Evolutionary conservation across 35 echinoderm and acorn worm genomes (phyloP).

Genomic region (Hemicentrotus pulcherrimus): DNA sequence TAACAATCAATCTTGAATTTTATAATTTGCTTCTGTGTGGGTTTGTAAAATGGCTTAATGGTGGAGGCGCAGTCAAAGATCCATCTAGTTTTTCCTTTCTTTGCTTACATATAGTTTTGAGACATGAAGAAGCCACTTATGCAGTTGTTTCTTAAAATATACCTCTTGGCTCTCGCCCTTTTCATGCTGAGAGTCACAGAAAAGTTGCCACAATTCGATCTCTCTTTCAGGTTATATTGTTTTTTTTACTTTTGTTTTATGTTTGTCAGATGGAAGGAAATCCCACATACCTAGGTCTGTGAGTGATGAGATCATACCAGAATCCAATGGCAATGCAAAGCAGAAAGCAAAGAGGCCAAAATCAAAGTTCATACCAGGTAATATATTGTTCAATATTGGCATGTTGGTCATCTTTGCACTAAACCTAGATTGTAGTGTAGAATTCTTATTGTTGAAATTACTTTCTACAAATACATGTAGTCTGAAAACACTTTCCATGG

Average conservation of each 20-base stretch:
- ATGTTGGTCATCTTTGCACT: not conserved
- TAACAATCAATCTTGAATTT: too few relatives aligned
- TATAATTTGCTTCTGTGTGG: too few relatives aligned
- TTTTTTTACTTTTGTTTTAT: not conserved
- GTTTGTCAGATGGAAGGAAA: constrained; percentile 56
- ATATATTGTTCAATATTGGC: not conserved
- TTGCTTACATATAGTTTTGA: too few relatives aligned
- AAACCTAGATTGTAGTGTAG: not conserved
- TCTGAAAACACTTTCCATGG: not conserved
- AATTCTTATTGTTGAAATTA: not conserved
- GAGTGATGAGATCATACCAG: constrained; percentile 57
- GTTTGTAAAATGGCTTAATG: too few relatives aligned
- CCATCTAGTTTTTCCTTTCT: too few relatives aligned
- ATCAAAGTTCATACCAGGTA: constrained; percentile 64
- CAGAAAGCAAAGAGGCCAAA: constrained; percentile 57
- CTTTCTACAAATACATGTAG: not conserved
- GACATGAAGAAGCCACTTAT: too few relatives aligned
- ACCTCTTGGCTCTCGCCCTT: too few relatives aligned
- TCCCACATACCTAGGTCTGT: constrained; percentile 62
- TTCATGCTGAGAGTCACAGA: too few relatives aligned
- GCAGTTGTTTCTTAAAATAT: too few relatives aligned
- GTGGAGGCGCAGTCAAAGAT: too few relatives aligned
- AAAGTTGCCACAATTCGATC: too few relatives aligned
- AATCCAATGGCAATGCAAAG: constrained; percentile 46
- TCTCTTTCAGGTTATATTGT: not conserved